Conservation (phyloP, 1,140 invertebrate genomes). For the Camponotus vicinus region DNA sequence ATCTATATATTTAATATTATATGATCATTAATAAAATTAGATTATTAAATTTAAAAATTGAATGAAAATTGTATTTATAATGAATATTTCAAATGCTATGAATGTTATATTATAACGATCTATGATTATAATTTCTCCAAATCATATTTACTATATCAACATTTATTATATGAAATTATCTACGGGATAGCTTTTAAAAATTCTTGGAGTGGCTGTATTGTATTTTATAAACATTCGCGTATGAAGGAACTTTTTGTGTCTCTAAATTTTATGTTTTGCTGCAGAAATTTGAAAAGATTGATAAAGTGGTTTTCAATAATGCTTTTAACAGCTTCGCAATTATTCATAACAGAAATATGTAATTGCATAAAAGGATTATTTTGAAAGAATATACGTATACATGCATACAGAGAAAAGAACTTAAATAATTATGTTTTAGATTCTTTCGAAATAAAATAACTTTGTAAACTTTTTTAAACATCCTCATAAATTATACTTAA, state of each 20-base stretch:
- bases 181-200: slow-evolving; percentile 3
- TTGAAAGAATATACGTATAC: not conserved
- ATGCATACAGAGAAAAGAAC: not conserved
- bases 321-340: not conserved
- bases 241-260: too few relatives aligned
- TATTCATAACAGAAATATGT: not conserved
- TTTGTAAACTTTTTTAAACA: slow-evolving; percentile 7
- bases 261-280: too few relatives aligned
- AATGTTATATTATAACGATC: not conserved
- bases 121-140: not conserved
- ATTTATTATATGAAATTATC: slow-evolving; percentile 16
- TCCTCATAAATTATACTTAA: slow-evolving; percentile 4
- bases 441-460: not conserved
- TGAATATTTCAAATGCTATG: not conserved
- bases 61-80: not conserved
- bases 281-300: not conserved
- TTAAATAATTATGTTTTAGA: not conserved
- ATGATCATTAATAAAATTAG: not conserved
- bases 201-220: not conserved
- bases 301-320: not conserved
- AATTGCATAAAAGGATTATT: not conserved
- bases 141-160: slow-evolving; percentile 9
- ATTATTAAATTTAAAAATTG: slow-evolving; percentile 1
- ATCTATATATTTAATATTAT: not conserved
- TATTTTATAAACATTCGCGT: too few relatives aligned